These are phyloP conservation scores for Sabatieria punctata DNA, from an alignment of 2,888 invertebrate genomes.

Conservation along the genomic window DNA sequence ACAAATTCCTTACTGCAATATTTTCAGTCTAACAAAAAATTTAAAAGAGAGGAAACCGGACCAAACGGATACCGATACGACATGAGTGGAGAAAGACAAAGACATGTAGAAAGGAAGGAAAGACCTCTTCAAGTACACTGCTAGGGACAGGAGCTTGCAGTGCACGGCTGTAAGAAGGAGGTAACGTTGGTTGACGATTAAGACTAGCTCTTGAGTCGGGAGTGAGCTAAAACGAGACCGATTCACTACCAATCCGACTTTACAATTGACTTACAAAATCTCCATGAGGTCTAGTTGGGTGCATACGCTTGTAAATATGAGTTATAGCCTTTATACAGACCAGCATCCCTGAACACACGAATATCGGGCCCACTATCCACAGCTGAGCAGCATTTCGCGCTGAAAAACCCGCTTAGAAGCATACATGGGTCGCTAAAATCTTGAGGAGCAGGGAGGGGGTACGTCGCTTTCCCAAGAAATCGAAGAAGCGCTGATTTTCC, in stretches of 20 bases:
- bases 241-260: not conserved
- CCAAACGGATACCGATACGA: too few species aligned
- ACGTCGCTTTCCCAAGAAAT: too few species aligned
- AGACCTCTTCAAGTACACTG: constrained; percentile 6
- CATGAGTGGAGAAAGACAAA: too few species aligned
- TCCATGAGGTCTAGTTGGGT: not conserved
- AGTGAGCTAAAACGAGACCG: not conserved
- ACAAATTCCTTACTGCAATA: too few species aligned
- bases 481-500: too few species aligned
- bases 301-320: constrained; percentile 7
- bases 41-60: too few species aligned
- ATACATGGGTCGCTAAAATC: too few species aligned
- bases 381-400: constrained; percentile 4
- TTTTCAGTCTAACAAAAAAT: too few species aligned
- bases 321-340: constrained; percentile 5
- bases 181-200: not conserved
- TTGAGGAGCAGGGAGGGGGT: too few species aligned
- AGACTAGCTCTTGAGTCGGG: not conserved
- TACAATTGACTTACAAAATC: not conserved
- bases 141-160: constrained; percentile 8
- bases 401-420: too few species aligned
- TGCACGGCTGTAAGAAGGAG: constrained; percentile 8
- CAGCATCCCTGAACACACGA: constrained; percentile 7
- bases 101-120: too few species aligned
- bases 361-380: constrained; percentile 10